Percentiles rank a stretch among this genome's conserved stretches.
Evolutionary conservation across 2,113 vertebrate genomes (phyloP).

Genomic region (Semnornis frantzii): DNA sequence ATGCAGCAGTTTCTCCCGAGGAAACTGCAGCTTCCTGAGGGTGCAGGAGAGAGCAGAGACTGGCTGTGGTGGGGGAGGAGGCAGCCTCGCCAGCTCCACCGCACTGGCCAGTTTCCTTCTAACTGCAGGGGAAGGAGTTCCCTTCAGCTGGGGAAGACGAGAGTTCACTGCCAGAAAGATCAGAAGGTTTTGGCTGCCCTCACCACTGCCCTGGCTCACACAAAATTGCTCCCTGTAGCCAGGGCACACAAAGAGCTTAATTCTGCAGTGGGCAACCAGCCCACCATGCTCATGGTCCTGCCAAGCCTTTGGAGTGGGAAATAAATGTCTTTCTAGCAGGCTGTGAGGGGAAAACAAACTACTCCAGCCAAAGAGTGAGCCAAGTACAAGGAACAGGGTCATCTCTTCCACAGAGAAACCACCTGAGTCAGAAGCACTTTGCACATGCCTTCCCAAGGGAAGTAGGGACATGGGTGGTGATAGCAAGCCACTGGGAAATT

Average conservation of each 20-base stretch:
- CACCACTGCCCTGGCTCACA: not conserved
- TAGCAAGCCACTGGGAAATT: not conserved
- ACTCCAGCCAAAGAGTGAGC: not conserved
- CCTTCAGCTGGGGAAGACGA: not conserved
- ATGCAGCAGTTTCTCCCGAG: conserved; percentile 45
- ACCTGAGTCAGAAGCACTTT: not conserved
- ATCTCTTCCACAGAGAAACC: not conserved
- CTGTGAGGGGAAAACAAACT: not conserved
- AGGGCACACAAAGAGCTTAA: conserved; percentile 11
- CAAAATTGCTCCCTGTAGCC: not conserved
- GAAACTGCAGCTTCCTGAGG: conserved; percentile 78
- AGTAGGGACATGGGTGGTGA: fast-evolving
- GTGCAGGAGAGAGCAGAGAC: not conserved
- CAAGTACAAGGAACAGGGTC: fast-evolving
- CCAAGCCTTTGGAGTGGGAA: not conserved
- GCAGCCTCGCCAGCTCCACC: not conserved
- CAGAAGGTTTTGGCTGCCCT: not conserved
- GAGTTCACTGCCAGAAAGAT: not conserved
- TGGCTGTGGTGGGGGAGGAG: not conserved
- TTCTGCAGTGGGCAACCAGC: not conserved
- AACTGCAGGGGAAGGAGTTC: conserved; percentile 54
- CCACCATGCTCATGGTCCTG: fast-evolving
- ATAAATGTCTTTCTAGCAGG: not conserved
- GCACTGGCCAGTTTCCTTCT: conserved; percentile 24
- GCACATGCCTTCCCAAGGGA: not conserved